phyloP scores from a whole-genome alignment of 2,888 invertebrate species.

The Hanleya hanleyi region DNA sequence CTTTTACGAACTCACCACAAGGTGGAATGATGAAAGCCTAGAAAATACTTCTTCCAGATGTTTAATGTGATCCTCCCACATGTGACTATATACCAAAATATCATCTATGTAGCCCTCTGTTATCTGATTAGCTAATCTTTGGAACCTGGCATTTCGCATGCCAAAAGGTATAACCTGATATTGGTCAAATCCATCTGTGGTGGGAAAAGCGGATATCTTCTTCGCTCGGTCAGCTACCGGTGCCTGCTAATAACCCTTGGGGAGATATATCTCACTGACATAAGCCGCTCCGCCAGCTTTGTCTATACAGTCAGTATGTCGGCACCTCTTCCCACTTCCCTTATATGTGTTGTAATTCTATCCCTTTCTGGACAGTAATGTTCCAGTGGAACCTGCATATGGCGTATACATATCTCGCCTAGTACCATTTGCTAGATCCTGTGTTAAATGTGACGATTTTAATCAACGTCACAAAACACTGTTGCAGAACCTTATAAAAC shows the following conservation, averaged over 20 bases:
- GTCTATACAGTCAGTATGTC: slow-evolving; percentile 8
- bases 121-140: slow-evolving; percentile 32
- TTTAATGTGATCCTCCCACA: slow-evolving; percentile 19
- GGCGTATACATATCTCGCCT: too few species aligned
- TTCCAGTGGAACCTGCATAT: too few species aligned
- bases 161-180: slow-evolving; percentile 45
- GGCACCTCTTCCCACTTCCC: too few species aligned
- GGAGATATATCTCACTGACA: not conserved
- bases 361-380: too few species aligned
- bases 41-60: slow-evolving; percentile 15
- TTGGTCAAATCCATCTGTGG: slow-evolving; percentile 19
- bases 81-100: slow-evolving; percentile 15
- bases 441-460: too few species aligned
- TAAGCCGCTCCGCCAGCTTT: not conserved
- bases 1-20: not conserved
- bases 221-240: slow-evolving; percentile 38
- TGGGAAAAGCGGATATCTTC: slow-evolving; percentile 40
- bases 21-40: not conserved
- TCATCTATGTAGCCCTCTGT: slow-evolving; percentile 38
- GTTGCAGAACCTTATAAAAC: too few species aligned
- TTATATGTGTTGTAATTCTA: too few species aligned
- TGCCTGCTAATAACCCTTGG: slow-evolving; percentile 17
- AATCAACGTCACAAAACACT: too few species aligned
- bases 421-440: too few species aligned
- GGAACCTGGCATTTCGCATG: slow-evolving; percentile 43